Percentiles rank a stretch among this genome's conserved stretches.
phyloP scores from a whole-genome alignment of 1,140 invertebrate genomes.

The Dinothrombium tinctorium region DNA sequence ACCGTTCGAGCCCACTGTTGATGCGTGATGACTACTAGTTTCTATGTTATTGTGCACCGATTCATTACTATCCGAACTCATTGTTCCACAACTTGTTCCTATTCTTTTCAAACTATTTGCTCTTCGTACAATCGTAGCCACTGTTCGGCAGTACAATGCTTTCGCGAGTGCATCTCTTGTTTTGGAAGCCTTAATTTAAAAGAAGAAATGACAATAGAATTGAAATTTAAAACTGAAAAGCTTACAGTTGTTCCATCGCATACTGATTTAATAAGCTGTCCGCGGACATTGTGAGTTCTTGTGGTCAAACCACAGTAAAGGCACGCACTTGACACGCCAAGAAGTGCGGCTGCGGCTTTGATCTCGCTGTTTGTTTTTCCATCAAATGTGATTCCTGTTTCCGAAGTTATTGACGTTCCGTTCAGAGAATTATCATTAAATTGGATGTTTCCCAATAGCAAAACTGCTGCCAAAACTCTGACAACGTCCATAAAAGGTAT shows the following conservation, averaged over 20 bases:
- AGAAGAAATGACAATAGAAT: constrained; percentile 1
- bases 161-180: constrained; percentile 70
- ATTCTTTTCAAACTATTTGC: constrained; percentile 72
- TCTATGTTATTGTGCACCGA: constrained; percentile 54
- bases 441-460: constrained; percentile 69
- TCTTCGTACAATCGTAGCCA: constrained; percentile 73
- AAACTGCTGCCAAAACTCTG: constrained; percentile 60
- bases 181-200: constrained; percentile 37
- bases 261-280: constrained; percentile 54
- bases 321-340: constrained; percentile 48
- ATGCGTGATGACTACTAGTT: constrained; percentile 57
- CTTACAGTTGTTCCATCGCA: constrained; percentile 52
- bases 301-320: constrained; percentile 56
- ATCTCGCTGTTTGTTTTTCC: constrained; percentile 28
- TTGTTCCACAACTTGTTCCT: constrained; percentile 54
- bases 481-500: constrained; percentile 84
- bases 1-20: constrained; percentile 55
- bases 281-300: constrained; percentile 52
- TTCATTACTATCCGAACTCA: constrained; percentile 71
- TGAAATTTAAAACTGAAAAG: not conserved
- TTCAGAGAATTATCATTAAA: constrained; percentile 38
- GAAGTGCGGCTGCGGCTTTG: constrained; percentile 51
- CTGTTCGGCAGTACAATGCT: constrained; percentile 73
- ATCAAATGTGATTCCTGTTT: not conserved
- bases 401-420: not conserved